Evolutionary conservation across 2,888 invertebrate species (phyloP), one percentile per base, ranked within the genome.

Genomic region (Priocnemis perturbator): DNA sequence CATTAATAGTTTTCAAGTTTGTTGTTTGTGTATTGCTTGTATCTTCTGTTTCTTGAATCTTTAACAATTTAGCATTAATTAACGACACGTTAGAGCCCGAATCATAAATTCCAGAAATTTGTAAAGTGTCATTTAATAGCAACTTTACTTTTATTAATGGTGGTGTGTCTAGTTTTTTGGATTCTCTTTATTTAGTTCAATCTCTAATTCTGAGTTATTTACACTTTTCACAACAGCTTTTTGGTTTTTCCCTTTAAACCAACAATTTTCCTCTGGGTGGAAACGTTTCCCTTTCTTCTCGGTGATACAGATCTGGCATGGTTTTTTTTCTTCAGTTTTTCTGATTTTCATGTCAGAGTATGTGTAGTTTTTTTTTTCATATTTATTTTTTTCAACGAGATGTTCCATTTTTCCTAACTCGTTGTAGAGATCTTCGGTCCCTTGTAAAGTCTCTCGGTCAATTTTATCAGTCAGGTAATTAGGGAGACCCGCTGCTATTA

Each of bases 401-500:
- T 83, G 76, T 77, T 84, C 81, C 45, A 75, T 67, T 70, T 70
- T 78, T 56, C 78, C 76, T 56, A 84, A 69, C 67, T 83, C 77
- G 66, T 81, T 83, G 63, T 74, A 80, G 1, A 83, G 64, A 65
- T 82, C 79, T 72, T 76, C 62, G 15, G 83, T 82, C 48, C 71
- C 64, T 69, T 67, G 21, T 61, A 78, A 61, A 37, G 55, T 70
- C 67, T 77, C 77, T 70, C 82, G 81, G 67, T 82, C 76, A 56
- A 82, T 83, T 71, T 63, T 81, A 63, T 80, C 72, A 19, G 66
- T 53, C 7, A 83, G 67, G 55, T 67, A 74, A 60, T 77, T 71
- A 67, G 82, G 81, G 56, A 86, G 59, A 23, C 81, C 82, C 20
- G 60, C 55, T 64, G 77, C 82, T 23, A 83, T 82, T 3, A 83